These are phyloP conservation scores for Monopterus albus DNA, from an alignment of 2,113 vertebrate genomes.

Conservation along the genomic window DNA sequence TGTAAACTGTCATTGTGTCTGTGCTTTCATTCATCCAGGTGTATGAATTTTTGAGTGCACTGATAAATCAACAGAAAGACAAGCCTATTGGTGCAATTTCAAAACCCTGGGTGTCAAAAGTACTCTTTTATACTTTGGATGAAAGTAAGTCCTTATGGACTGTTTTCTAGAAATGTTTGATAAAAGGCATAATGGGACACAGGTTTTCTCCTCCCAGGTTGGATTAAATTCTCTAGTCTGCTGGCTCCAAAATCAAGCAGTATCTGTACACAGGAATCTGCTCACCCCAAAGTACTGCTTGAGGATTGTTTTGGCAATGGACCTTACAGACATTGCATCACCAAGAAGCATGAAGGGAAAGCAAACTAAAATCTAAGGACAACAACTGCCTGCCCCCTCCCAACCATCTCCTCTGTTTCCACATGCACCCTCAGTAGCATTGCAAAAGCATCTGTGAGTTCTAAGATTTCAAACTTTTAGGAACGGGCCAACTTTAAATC, in stretches of 20 bases:
- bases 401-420: slow-evolving; percentile 65
- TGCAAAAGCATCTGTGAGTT: slow-evolving; percentile 76
- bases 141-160: background rate
- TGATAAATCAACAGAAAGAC: too few species aligned
- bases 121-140: slow-evolving; percentile 5
- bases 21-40: slow-evolving; percentile 2
- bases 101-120: background rate
- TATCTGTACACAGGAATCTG: slow-evolving; percentile 42
- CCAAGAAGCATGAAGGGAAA: slow-evolving; percentile 65
- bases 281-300: slow-evolving; percentile 36
- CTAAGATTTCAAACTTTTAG: slow-evolving; percentile 67
- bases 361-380: slow-evolving; percentile 65
- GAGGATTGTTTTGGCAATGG: slow-evolving; percentile 54
- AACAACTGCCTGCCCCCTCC: slow-evolving; percentile 56
- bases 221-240: slow-evolving; percentile 4
- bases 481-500: slow-evolving; percentile 75
- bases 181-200: slow-evolving; percentile 25
- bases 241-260: slow-evolving; percentile 28
- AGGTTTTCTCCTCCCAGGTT: background rate
- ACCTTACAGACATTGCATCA: slow-evolving; percentile 73
- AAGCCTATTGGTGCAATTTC: slow-evolving; percentile 8
- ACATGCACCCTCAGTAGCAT: slow-evolving; percentile 72
- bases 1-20: slow-evolving; percentile 18
- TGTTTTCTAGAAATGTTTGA: too few species aligned
- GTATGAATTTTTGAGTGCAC: slow-evolving; percentile 20